Evolutionary conservation across 2,113 vertebrate species (phyloP).

Genomic region (Mirza zaza): DNA sequence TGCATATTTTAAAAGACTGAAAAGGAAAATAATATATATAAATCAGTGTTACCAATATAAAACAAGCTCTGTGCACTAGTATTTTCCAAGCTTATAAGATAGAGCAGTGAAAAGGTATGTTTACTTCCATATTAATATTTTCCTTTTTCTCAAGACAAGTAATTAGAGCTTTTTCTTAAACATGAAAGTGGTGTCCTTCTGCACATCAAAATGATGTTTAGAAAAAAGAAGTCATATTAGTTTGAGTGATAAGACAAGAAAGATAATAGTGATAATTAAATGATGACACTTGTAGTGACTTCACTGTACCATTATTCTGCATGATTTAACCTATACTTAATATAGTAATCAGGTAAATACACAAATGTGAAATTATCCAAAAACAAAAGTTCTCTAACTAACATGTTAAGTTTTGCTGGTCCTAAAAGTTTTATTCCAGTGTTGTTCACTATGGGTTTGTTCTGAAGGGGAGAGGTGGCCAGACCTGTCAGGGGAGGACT

Average conservation of each 20-base stretch:
- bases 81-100: not conserved
- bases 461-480: conserved; percentile 77
- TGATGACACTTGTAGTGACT: not conserved
- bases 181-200: conserved; percentile 19
- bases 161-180: conserved; percentile 19
- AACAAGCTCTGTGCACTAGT: not conserved
- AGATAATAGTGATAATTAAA: not conserved
- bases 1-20: not conserved
- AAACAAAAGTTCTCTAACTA: conserved; percentile 76
- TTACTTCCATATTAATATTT: not conserved
- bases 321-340: not conserved
- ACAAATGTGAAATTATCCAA: conserved; percentile 43
- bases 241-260: conserved; percentile 18
- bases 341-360: not conserved
- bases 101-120: not conserved
- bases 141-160: not conserved
- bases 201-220: not conserved
- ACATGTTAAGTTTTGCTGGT: conserved; percentile 74
- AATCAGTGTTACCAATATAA: not conserved
- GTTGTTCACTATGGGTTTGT: conserved; percentile 73
- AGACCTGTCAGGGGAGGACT: conserved; percentile 79
- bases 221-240: conserved; percentile 36
- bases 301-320: accelerated
- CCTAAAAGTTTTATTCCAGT: conserved; percentile 77
- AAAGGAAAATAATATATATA: not conserved